Base-by-base conservation (phyloP, 2,797 vertebrate genomes). In the Microchirus variegatus region DNA sequence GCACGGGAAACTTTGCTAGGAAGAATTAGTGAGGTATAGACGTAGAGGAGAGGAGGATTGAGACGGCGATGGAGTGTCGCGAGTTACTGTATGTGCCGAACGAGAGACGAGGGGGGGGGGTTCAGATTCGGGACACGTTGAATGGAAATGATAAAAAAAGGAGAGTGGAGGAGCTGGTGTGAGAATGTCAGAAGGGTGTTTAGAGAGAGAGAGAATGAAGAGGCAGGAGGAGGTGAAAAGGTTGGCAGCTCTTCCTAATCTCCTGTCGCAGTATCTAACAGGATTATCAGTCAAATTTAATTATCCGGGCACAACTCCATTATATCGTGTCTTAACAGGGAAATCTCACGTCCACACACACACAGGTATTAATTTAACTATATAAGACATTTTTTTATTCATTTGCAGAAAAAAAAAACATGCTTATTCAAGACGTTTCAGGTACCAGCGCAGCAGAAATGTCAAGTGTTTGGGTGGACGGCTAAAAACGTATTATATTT, bases 231-330 rank as follows among this genome's bases (percentile, higher is more conserved):
- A 57, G 72, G 53, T 47, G 70, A 40, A 80, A 53, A 80, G 84
- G 86, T 75, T 87, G 82, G 73, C 83, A 85, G 84, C 77, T 75
- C 75, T 52, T 72, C 71, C 81, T 85, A 86, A 89, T 90, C 85
- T 89, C 61, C 79, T 71, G 46, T 72, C 74, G 67, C 83, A 84
- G 77, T 80, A 85, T 86, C 83, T 87, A 85, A 88, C 85, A 84
- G 87, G 85, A 89, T 91, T 89, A 91, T 84, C 83, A 77, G 83
- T 87, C 83, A 90, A 89, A 90, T 91, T 74, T 82, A 89, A 90
- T 90, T 86, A 91, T 80, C 69, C 62, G 42, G 18, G 77, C 82
- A 80, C 79, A 81, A 67, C 78, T 86, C 87, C 77, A 79, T 89
- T 79, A 85, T 79, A 77, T 90, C 86, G 80, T 85, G 67, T 66